Evolutionary conservation across 2,888 invertebrate genomes (phyloP).

Genomic region (Archips xylosteana): DNA sequence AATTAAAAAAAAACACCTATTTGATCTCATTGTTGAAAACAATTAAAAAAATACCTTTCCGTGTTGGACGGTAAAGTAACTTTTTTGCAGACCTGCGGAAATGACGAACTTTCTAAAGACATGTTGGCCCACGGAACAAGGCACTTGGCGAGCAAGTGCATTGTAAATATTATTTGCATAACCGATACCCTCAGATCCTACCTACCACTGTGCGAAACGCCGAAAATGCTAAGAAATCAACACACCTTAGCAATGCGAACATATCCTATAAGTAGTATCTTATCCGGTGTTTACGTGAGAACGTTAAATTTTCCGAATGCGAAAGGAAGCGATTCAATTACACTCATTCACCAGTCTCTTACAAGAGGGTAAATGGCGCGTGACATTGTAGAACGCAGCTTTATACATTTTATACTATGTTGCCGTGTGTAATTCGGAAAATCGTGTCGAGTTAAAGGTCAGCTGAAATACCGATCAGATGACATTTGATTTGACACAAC

Average conservation of each 20-base stretch:
- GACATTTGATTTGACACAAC: conserved; percentile 4
- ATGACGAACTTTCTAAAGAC: no score
- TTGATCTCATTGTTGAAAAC: no score
- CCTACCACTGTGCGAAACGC: background rate
- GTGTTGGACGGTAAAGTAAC: no score
- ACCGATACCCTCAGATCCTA: background rate
- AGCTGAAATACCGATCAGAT: conserved; percentile 3
- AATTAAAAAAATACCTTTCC: no score
- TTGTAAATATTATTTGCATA: no score
- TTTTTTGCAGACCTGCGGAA: no score
- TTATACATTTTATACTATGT: conserved; percentile 3
- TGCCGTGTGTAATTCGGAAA: background rate
- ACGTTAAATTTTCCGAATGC: background rate
- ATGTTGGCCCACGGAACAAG: no score
- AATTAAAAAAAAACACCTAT: no score
- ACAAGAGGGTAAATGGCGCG: background rate
- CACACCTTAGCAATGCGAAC: background rate
- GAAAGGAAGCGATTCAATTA: background rate
- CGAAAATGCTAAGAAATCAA: background rate
- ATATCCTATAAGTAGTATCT: background rate
- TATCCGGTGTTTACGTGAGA: conserved; percentile 10
- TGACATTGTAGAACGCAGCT: background rate
- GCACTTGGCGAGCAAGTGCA: no score
- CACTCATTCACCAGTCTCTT: background rate
- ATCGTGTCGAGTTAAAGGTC: conserved; percentile 1